These are phyloP conservation scores for Poicephalus meyeri DNA, from an alignment of 2,113 vertebrate species.

Conservation along the genomic window DNA sequence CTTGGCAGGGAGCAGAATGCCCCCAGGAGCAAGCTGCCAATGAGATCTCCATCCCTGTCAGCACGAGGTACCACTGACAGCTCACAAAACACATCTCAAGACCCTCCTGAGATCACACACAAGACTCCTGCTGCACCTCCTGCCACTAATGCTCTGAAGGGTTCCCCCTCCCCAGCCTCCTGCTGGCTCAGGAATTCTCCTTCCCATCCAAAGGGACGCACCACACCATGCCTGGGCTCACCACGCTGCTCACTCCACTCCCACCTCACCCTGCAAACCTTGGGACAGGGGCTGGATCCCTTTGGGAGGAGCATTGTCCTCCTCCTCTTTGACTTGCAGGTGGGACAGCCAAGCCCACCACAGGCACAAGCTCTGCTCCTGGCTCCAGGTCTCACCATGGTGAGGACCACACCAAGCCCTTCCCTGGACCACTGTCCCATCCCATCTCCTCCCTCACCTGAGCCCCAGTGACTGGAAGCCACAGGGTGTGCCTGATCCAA, in stretches of 20 bases:
- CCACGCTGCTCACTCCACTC: fast-evolving
- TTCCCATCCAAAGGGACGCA: background rate
- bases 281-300: fast-evolving
- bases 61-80: fast-evolving
- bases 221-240: fast-evolving
- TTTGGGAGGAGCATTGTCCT: fast-evolving
- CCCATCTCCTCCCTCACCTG: background rate
- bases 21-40: background rate
- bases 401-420: background rate
- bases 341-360: fast-evolving
- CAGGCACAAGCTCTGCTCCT: background rate
- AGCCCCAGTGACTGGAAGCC: fast-evolving
- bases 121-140: background rate
- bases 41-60: fast-evolving
- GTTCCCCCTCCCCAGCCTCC: background rate
- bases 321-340: background rate
- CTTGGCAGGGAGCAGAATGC: fast-evolving
- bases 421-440: background rate
- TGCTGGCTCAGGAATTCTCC: background rate
- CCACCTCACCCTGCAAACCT: fast-evolving
- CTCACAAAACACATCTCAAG: background rate
- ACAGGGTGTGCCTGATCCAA: background rate
- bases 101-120: background rate
- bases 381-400: background rate
- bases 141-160: background rate